Conservation (phyloP, 2,113 vertebrate genomes). For the Hassar affinis region DNA sequence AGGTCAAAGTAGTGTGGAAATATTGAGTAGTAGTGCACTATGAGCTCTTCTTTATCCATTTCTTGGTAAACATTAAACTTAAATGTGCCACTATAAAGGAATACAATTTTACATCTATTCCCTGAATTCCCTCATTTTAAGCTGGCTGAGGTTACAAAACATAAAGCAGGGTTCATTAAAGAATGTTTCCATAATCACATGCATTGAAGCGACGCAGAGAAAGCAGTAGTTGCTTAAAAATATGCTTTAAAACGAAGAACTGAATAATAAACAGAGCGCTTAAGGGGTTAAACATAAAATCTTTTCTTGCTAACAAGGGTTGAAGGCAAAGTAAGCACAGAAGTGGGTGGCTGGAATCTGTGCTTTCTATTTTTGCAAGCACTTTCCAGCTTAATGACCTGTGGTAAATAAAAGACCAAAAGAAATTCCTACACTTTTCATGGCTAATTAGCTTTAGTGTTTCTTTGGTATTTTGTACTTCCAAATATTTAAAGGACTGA, state of each 20-base stretch:
- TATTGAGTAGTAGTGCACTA: no score
- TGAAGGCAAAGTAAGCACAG: not conserved
- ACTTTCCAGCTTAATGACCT: not conserved
- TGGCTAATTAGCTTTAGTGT: not conserved
- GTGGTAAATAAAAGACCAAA: not conserved
- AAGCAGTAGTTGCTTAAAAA: not conserved
- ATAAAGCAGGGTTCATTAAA: not conserved
- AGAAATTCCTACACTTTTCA: not conserved
- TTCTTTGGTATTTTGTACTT: not conserved
- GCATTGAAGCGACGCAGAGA: not conserved
- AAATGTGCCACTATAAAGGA: no score
- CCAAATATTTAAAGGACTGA: not conserved
- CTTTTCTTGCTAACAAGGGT: not conserved
- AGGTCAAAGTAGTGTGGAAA: no score
- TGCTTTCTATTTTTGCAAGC: conserved; percentile 2
- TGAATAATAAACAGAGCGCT: not conserved
- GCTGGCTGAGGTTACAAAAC: not conserved
- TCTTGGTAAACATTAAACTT: no score
- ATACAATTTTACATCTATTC: not conserved
- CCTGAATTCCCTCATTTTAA: not conserved
- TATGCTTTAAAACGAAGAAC: not conserved
- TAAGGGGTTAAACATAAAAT: not conserved
- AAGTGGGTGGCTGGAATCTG: conserved; percentile 11
- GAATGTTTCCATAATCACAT: not conserved
- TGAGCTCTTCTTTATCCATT: no score